Evolutionary conservation across 2,797 vertebrate genomes (phyloP), one percentile per base, ranked within the genome.

Genomic region (Rhyacichthys aspro): DNA sequence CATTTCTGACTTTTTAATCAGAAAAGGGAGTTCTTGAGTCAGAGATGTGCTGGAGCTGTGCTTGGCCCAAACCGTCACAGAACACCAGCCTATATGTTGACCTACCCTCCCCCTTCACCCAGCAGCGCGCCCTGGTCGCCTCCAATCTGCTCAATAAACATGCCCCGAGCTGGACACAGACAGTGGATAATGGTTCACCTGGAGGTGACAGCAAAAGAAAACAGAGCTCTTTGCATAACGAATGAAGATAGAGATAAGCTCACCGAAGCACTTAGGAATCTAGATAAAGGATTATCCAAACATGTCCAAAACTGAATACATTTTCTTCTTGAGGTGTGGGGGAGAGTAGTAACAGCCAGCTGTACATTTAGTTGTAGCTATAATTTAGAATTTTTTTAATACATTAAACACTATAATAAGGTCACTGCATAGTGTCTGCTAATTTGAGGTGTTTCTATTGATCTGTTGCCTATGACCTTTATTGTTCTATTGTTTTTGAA

Each of bases 121-220:
- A 67, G 55, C 58, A 55, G 57, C 9, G 3, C 56, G 74, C 37
- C 57, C 67, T 17, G 18, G 46, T 76, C 71, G 50, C 61, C 69
- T 79, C 62, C 75, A 84, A 88, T 89, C 82, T 81, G 52, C 73
- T 89, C 77, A 82, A 88, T 87, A 90, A 89, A 90, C 86, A 89
- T 84, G 74, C 80, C 76, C 33, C 6, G 37, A 79, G 81, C 78
- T 72, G 70, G 68, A 79, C 78, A 73, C 72, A 84, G 88, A 77
- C 83, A 73, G 78, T 60, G 63, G 84, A 88, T 88, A 88, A 85
- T 81, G 85, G 90, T 90, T 90, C 88, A 88, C 85, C 84, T 89
- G 81, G 77, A 88, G 89, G 89, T 91, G 88, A 91, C 78, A 82
- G 81, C 59, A 79, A 89, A 88, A 89, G 89, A 84, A 86, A 89